A percentile compares a stretch with the other conserved stretches of the same genome.
These are phyloP conservation scores for Neogobius melanostomus DNA, from an alignment of 2,113 vertebrate species.

Conservation along the genomic window DNA sequence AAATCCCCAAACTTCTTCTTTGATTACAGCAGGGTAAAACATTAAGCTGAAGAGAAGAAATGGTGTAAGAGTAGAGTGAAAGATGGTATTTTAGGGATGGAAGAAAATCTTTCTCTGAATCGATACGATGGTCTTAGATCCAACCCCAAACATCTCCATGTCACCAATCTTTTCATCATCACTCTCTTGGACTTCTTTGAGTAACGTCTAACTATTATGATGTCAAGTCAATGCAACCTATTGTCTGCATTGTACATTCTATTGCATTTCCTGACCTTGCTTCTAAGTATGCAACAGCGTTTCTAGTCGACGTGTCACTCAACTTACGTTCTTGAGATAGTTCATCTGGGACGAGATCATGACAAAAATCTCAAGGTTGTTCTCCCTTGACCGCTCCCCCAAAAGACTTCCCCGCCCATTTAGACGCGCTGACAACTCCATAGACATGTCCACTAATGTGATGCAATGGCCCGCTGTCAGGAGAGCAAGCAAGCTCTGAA, in stretches of 20 bases:
- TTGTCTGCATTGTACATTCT: slow-evolving; percentile 29
- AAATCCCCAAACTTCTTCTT: too few relatives aligned
- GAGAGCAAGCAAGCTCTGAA: slow-evolving; percentile 14
- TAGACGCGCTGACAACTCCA: not conserved
- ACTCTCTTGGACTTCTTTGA: too few relatives aligned
- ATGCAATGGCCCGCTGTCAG: slow-evolving; percentile 18
- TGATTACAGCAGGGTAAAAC: too few relatives aligned
- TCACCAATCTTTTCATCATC: too few relatives aligned
- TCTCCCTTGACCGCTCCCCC: slow-evolving; percentile 18
- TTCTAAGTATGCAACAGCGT: slow-evolving; percentile 12
- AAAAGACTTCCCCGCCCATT: slow-evolving; percentile 26
- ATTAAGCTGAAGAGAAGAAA: too few relatives aligned
- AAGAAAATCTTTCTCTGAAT: too few relatives aligned
- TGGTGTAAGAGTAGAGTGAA: too few relatives aligned
- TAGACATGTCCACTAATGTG: slow-evolving; percentile 24
- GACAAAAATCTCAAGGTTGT: slow-evolving; percentile 29
- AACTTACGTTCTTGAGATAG: slow-evolving; percentile 11
- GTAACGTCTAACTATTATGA: too few relatives aligned
- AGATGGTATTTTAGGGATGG: too few relatives aligned
- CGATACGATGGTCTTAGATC: too few relatives aligned
- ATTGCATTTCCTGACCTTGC: slow-evolving; percentile 17
- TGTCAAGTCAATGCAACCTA: not conserved
- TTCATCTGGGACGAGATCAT: slow-evolving; percentile 35
- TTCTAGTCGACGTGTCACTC: slow-evolving; percentile 28
- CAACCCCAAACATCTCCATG: too few relatives aligned